Base-by-base conservation (phyloP, 2,797 vertebrate species). In the Ara ararauna region DNA sequence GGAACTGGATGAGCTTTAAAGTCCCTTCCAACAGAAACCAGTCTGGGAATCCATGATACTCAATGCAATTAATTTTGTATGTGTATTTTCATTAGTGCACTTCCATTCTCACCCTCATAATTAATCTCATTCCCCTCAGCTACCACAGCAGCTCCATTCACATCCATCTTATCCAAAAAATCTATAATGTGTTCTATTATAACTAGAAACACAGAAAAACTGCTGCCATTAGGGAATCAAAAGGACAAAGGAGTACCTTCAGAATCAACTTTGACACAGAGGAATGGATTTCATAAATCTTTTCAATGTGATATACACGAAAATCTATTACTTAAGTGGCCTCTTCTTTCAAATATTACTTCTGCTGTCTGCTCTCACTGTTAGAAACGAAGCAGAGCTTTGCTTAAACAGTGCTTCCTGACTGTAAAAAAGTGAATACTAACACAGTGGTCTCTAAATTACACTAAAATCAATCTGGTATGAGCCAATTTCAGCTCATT, bases 1-100 rank as follows among this genome's bases (percentile, higher is more conserved):
- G 53, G 53, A 13, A 0, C 32, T n/a, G 53, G 53, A n/a, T 0
- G 54, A 5, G 20, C 32, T 56, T n/a, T 56, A 13, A n/a, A 13
- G 12, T 56, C 32, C 30, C 5, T 56, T 56, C 19, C 29, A 56
- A n/a, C 32, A 2, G 4, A n/a, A n/a, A 56, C 32, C 32, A 56
- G 19, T 4, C 53, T n/a, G 53, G 30, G 30, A 13, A 14, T n/a
- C 54, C 12, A n/a, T n/a, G 13, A 23, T n/a, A n/a, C 32, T 23
- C 32, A 27, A 13, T 60, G 48, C 83, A 89, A 84, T 54, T 10
- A 34, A 56, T 66, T 29, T 36, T 27, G 47, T 29, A 71, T 32
- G 58, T 12, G 3, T 23, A 32, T 54, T 81, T 88, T 71, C 8
- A 1, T 42, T 68, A 6, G 12, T 19, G 54, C 32, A 50, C 6